Evolutionary conservation across 2,888 invertebrate genomes (phyloP), one percentile per base, ranked within the genome.

Genomic region (Bhutanitis thaidina): DNA sequence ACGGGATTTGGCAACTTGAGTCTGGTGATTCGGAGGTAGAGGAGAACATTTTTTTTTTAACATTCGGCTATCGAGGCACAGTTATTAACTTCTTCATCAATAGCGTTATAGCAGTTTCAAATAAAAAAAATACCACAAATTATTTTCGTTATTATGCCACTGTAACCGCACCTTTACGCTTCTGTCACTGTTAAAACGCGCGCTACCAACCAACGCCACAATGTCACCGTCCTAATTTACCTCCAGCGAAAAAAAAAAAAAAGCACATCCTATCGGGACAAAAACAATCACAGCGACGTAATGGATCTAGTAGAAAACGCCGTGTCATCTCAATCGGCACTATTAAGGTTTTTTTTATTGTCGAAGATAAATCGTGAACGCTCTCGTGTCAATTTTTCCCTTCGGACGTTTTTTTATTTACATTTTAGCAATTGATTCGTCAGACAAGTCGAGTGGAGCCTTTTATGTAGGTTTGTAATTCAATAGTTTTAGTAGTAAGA

Each of bases 321-420:
- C 25, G 44, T 15, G 43, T 50, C 50, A 44, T 36, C 51, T 20
- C 45, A 51, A 45, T 51, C 51, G 40, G 32, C 34, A 39, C 40
- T 45, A 29, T 51, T 35, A 36, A 16, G 20, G 40, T n/a, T 25
- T 35, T 36, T 41, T n/a, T 25, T 35, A 30, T 41, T 36, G 36
- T 30, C 14, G 45, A 16, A 45, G 29, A 45, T 51, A 50, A 50
- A 50, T 50, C 44, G 35, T 41, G 32, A 13, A 41, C 34, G 41
- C 13, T 7, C 15, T 43, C 39, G 40, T 27, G 40, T 35, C 29
- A 25, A 20, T 34, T 12, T 35, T 38, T 44, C 34, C 27, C 29
- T 50, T 35, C 14, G 8, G 5, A 14, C 20, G 12, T 39, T 44
- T 50, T 27, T 27, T 27, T 8, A 8, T 27, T 50, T 29, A 25